Conservation (phyloP, 2,113 vertebrate genomes). For the Gasterosteus nipponicus region DNA sequence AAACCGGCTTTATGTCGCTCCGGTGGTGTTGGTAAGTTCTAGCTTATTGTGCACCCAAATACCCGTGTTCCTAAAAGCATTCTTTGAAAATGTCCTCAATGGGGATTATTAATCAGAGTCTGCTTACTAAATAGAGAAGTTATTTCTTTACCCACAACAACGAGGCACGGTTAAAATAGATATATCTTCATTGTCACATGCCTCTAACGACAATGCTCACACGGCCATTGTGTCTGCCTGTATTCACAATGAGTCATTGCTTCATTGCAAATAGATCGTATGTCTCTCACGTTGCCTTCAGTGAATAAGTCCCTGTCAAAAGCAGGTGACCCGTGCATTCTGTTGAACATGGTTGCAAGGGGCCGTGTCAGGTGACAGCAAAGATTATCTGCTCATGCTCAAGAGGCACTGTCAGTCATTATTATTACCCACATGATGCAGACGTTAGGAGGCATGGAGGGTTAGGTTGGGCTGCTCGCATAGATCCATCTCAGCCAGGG, state of each 20-base stretch:
- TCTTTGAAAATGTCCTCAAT: not conserved
- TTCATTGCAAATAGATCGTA: conserved; percentile 48
- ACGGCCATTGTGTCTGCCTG: conserved; percentile 15
- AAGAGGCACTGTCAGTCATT: conserved; percentile 50
- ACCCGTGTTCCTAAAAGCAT: not conserved
- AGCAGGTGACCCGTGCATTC: conserved; percentile 46
- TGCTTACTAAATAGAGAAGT: no score
- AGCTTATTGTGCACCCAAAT: not conserved
- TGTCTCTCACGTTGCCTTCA: conserved; percentile 25
- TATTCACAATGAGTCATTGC: conserved; percentile 45
- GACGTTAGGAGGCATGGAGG: conserved; percentile 33
- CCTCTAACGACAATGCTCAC: conserved; percentile 17
- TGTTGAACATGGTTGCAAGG: conserved; percentile 12
- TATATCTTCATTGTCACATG: not conserved
- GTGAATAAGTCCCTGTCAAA: conserved; percentile 50
- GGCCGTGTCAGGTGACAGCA: conserved; percentile 50
- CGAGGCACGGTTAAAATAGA: not conserved
- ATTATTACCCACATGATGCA: conserved; percentile 33
- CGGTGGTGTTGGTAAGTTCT: not conserved
- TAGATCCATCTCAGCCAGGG: conserved; percentile 34
- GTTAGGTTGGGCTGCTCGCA: conserved; percentile 29
- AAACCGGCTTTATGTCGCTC: not conserved
- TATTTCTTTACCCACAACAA: not conserved
- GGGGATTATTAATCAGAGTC: not conserved
- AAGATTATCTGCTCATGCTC: conserved; percentile 47